Evolutionary conservation across 2,888 invertebrate species (phyloP).

Genomic region (Xestia ashworthii): DNA sequence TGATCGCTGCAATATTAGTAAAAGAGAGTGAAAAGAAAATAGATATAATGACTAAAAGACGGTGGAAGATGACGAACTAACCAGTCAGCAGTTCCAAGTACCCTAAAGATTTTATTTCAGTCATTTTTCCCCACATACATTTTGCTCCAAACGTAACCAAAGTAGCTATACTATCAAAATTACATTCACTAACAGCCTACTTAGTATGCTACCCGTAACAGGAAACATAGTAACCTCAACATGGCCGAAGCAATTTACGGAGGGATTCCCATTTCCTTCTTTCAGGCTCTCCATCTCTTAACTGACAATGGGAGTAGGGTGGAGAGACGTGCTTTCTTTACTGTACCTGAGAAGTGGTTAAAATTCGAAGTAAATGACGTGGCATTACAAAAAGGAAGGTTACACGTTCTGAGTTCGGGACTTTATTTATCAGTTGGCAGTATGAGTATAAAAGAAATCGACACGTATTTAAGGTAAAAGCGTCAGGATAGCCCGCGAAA

Average conservation of each 20-base stretch:
- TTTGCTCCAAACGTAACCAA: neutral
- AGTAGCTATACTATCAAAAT: constrained; percentile 8
- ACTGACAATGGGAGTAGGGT: constrained; percentile 47
- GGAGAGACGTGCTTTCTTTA: constrained; percentile 32
- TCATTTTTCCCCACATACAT: neutral
- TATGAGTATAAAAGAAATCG: neutral
- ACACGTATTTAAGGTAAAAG: too few relatives aligned
- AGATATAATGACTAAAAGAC: neutral
- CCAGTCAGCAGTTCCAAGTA: neutral
- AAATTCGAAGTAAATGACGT: constrained; percentile 29
- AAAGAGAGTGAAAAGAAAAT: neutral
- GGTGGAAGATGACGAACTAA: neutral
- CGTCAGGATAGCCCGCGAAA: too few relatives aligned
- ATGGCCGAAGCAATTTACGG: constrained; percentile 30
- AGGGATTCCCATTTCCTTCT: constrained; percentile 40
- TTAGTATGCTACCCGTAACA: constrained; percentile 36
- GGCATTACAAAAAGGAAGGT: constrained; percentile 11
- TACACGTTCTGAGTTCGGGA: neutral
- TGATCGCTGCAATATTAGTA: neutral
- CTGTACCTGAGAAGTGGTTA: neutral
- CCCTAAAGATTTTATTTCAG: neutral
- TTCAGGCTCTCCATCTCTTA: neutral
- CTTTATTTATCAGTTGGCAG: neutral
- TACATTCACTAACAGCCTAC: constrained; percentile 16
- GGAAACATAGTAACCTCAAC: constrained; percentile 27